These are phyloP conservation scores for Ophthalmolycus amberensis DNA, from an alignment of 2,113 vertebrate species.

Conservation along the genomic window DNA sequence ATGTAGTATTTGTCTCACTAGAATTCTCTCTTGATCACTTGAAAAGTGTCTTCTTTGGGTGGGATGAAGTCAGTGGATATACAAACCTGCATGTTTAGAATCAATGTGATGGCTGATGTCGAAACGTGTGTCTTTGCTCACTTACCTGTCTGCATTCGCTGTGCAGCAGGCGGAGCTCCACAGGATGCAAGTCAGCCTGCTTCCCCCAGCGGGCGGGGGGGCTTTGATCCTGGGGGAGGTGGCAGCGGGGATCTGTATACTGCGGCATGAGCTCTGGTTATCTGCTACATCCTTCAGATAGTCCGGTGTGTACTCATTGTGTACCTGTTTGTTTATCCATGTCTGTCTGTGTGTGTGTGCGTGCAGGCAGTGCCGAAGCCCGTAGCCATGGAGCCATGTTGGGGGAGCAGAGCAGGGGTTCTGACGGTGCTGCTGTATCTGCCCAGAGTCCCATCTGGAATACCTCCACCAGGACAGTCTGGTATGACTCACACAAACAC, in stretches of 20 bases:
- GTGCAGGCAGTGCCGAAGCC: conserved; percentile 63
- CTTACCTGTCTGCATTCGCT: conserved; percentile 39
- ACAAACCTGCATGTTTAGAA: too few species aligned
- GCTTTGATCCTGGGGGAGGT: conserved; percentile 39
- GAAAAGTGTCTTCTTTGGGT: neutral
- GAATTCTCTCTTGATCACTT: neutral
- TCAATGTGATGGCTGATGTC: neutral
- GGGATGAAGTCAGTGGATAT: neutral
- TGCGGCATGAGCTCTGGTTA: conserved; percentile 9
- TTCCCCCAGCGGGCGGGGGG: conserved; percentile 20
- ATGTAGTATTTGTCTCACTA: neutral
- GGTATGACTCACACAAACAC: conserved; percentile 58
- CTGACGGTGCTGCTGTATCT: conserved; percentile 77
- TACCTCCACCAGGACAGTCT: conserved; percentile 77
- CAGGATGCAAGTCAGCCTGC: conserved; percentile 30
- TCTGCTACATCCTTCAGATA: neutral
- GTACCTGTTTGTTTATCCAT: neutral
- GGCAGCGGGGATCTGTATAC: conserved; percentile 9
- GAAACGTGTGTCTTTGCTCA: neutral
- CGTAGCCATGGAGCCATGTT: conserved; percentile 76
- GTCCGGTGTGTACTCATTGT: neutral
- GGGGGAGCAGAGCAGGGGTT: conserved; percentile 75
- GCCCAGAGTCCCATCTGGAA: conserved; percentile 72
- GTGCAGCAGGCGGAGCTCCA: conserved; percentile 38
- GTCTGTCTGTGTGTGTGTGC: neutral